Evolutionary conservation across 1,140 invertebrate species (phyloP), one percentile per base, ranked within the genome.

Genomic region (Neuroterus valhalla): DNA sequence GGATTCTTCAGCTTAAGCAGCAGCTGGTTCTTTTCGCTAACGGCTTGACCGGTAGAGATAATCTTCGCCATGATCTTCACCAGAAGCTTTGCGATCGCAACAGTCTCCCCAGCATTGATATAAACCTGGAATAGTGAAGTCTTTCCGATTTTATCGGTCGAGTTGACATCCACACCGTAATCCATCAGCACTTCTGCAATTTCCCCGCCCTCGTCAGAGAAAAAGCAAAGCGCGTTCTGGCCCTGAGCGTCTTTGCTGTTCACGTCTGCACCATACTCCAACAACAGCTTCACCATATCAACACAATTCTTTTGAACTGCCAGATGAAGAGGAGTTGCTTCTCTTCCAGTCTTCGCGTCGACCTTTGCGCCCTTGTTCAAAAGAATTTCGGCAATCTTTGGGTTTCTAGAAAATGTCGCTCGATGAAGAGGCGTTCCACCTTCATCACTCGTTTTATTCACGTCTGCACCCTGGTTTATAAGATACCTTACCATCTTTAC

Each of bases 101-200:
- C 78, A 55, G 48, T 70, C 70, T 19, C 78, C 77, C 12, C 75
- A 66, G 50, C 77, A 31, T 75, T 76, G 75, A 38, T 79, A 52
- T 4, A 74, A 31, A 23, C 78, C 43, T n/a, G 80, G 75, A 48
- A 77, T 10, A 81, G 55, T 12, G 77, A 3, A 55, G 80, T 79
- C 68, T 69, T 81, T 4, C 77, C 77, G 15, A 19, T 71, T 31
- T 81, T 73, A 14, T 81, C 72, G 68, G 74, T 74, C 10, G 72
- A 11, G 45, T 81, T 68, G 44, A 76, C 26, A 2, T 81, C 77
- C 17, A 74, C 80, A 1, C 80, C 78, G 68, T 79, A 76, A 71
- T 81, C 76, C n/a, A 79, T 19, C 3, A 81, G 48, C 0, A 78
- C 75, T 78, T 81, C 79, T 10, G 66, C 74, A 12, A 78, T 79